Evolutionary conservation across 2,797 vertebrate genomes (phyloP).

Genomic region (Mus spretus): DNA sequence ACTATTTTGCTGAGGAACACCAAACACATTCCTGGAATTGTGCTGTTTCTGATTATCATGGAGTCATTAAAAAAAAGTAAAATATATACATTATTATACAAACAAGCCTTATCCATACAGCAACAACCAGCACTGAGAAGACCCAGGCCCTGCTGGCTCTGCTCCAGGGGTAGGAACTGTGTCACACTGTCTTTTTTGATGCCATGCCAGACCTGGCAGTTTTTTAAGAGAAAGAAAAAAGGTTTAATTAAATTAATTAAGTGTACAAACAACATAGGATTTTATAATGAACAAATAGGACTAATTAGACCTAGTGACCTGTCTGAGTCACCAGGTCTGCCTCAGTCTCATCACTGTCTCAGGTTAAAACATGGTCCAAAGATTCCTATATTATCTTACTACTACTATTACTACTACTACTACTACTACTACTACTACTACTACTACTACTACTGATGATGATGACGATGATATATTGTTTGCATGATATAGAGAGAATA

Average conservation of each 20-base stretch:
- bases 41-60: too few relatives aligned
- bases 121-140: background rate
- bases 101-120: too few relatives aligned
- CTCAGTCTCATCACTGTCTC: constrained; percentile 75
- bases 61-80: too few relatives aligned
- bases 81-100: too few relatives aligned
- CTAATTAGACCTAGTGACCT: constrained; percentile 86
- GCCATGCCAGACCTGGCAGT: background rate
- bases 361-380: constrained; percentile 72
- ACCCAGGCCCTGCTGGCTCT: background rate
- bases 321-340: constrained; percentile 74
- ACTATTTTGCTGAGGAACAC: too few relatives aligned
- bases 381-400: constrained; percentile 53
- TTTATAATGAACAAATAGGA: constrained; percentile 90
- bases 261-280: constrained; percentile 90
- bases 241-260: constrained; percentile 91
- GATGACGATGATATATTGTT: too few relatives aligned
- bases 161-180: background rate
- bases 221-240: constrained; percentile 59
- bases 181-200: background rate
- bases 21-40: too few relatives aligned
- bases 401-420: too few relatives aligned
- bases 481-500: background rate
- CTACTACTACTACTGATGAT: too few relatives aligned
- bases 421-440: too few relatives aligned